Conservation (phyloP, 2,888 invertebrate species). For the Metallyticus violacea region DNA sequence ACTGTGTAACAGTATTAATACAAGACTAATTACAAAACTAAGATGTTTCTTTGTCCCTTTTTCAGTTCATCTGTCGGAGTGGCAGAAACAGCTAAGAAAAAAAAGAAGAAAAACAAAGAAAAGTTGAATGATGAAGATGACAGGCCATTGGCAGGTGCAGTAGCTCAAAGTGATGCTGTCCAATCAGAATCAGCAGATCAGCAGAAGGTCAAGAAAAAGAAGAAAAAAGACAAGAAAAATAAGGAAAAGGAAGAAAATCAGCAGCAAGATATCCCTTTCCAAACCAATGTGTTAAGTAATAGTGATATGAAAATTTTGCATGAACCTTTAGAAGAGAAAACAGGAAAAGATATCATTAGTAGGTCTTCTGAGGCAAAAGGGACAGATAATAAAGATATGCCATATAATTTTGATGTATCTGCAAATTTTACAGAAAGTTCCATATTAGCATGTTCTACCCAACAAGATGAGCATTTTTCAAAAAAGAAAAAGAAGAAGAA, state of each 20-base stretch:
- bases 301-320: background rate
- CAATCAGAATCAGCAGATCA: background rate
- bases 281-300: background rate
- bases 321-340: background rate
- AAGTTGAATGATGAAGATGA: background rate
- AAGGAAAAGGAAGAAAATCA: background rate
- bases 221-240: background rate
- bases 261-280: background rate
- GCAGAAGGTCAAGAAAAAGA: background rate
- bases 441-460: background rate
- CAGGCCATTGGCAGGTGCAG: background rate
- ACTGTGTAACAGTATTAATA: too few species aligned
- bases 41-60: background rate
- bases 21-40: too few species aligned
- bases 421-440: background rate
- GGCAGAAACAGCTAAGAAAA: background rate
- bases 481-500: background rate
- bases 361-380: background rate
- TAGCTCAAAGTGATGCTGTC: background rate
- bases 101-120: background rate
- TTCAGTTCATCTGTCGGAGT: background rate
- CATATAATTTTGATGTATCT: background rate
- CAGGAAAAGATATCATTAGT: too few species aligned
- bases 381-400: too few species aligned
- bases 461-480: background rate